These are phyloP conservation scores for Strongylocentrotus purpuratus DNA, from an alignment of 35 echinoderm and acorn worm genomes.

Conservation along the genomic window DNA sequence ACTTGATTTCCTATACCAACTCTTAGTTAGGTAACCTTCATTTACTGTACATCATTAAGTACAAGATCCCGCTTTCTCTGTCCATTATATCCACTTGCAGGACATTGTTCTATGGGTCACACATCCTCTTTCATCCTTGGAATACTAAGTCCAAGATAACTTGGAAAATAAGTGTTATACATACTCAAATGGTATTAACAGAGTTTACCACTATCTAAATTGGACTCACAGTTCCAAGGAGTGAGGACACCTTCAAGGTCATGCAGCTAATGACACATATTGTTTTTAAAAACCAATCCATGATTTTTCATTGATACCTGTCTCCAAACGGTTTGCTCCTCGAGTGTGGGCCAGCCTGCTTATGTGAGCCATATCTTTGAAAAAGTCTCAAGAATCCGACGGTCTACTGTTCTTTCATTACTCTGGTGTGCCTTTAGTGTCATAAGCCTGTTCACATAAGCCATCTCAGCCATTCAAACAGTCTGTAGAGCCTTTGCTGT, in stretches of 20 bases:
- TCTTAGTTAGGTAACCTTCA: background rate
- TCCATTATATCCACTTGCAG: background rate
- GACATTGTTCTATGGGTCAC: background rate
- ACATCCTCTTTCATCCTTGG: background rate
- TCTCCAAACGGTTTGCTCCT: too few relatives aligned
- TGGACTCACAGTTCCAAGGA: too few relatives aligned
- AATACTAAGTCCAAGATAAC: background rate
- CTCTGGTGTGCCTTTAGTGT: background rate
- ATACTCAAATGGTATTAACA: too few relatives aligned
- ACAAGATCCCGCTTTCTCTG: background rate
- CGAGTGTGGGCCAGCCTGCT: too few relatives aligned
- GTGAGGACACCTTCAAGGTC: too few relatives aligned
- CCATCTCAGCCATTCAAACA: background rate
- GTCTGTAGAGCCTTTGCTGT: background rate
- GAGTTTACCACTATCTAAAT: too few relatives aligned
- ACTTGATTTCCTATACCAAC: too few relatives aligned
- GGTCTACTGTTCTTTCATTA: background rate
- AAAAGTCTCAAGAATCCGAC: background rate
- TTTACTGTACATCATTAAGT: background rate
- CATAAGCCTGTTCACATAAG: background rate
- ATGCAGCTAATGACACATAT: too few relatives aligned
- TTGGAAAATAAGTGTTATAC: background rate
- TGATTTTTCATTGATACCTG: too few relatives aligned
- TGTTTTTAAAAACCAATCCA: too few relatives aligned
- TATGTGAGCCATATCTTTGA: too few relatives aligned